Conservation (phyloP, 2,113 vertebrate genomes). For the Caranx melampygus region DNA sequence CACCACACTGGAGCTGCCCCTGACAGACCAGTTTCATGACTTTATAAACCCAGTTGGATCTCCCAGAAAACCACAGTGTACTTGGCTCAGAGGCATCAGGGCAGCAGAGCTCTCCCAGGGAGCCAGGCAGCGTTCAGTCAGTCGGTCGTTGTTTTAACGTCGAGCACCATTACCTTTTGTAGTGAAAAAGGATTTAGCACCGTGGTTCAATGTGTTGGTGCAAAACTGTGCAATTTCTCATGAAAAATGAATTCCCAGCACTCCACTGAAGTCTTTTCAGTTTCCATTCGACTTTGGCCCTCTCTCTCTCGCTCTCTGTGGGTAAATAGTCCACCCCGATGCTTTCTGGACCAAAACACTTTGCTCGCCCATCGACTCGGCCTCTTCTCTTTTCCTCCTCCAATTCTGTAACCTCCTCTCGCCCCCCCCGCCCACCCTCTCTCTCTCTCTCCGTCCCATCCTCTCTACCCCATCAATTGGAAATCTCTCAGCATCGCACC, state of each 20-base stretch:
- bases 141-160: constrained; percentile 36
- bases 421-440: constrained; percentile 25
- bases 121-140: constrained; percentile 49
- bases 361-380: constrained; percentile 64
- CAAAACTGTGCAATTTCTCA: constrained; percentile 71
- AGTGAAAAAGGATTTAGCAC: constrained; percentile 43
- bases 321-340: constrained; percentile 59
- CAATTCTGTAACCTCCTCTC: constrained; percentile 62
- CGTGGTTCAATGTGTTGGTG: constrained; percentile 39
- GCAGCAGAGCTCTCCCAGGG: constrained; percentile 42
- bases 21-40: not conserved
- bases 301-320: constrained; percentile 46
- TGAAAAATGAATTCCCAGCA: constrained; percentile 70
- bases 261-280: constrained; percentile 71
- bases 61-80: not conserved
- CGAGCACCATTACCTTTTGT: constrained; percentile 47
- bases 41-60: not conserved
- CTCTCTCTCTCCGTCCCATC: constrained; percentile 39
- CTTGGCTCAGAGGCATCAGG: constrained; percentile 17
- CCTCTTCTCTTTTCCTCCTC: constrained; percentile 65
- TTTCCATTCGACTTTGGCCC: constrained; percentile 59
- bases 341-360: constrained; percentile 76
- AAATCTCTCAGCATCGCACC: constrained; percentile 74
- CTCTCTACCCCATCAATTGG: constrained; percentile 75
- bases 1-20: not conserved